Conservation (phyloP, 2,113 vertebrate genomes). For the Prionailurus bengalensis region DNA sequence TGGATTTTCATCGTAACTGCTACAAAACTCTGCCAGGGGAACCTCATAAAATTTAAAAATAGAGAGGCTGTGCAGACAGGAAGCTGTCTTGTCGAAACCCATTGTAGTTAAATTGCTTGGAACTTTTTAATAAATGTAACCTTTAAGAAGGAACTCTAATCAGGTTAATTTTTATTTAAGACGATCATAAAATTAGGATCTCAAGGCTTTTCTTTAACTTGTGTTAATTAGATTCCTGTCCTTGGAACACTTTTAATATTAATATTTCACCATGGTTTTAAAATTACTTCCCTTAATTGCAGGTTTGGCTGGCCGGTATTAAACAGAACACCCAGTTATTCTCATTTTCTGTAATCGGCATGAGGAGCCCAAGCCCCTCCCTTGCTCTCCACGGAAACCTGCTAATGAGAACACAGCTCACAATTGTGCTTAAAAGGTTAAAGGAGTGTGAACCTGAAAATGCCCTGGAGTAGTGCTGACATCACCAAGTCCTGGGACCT, state of each 20-base stretch:
- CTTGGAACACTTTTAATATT: constrained; percentile 75
- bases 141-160: constrained; percentile 83
- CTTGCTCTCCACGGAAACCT: constrained; percentile 41
- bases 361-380: constrained; percentile 32
- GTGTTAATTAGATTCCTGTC: constrained; percentile 79
- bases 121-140: constrained; percentile 88
- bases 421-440: constrained; percentile 45
- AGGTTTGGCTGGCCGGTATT: constrained; percentile 62
- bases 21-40: constrained; percentile 87
- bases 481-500: background rate
- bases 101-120: constrained; percentile 84
- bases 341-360: constrained; percentile 30
- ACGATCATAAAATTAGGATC: constrained; percentile 81
- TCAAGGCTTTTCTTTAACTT: constrained; percentile 74
- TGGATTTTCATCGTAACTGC: constrained; percentile 86
- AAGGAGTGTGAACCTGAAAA: constrained; percentile 25
- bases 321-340: constrained; percentile 41
- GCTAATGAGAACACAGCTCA: constrained; percentile 63
- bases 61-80: constrained; percentile 78
- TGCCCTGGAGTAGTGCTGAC: background rate
- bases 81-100: constrained; percentile 85
- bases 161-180: constrained; percentile 88
- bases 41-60: constrained; percentile 87
- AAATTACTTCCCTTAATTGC: constrained; percentile 74
- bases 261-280: constrained; percentile 64